These are phyloP conservation scores for Uropetala carovei DNA, from an alignment of 2,888 invertebrate species.

Conservation along the genomic window DNA sequence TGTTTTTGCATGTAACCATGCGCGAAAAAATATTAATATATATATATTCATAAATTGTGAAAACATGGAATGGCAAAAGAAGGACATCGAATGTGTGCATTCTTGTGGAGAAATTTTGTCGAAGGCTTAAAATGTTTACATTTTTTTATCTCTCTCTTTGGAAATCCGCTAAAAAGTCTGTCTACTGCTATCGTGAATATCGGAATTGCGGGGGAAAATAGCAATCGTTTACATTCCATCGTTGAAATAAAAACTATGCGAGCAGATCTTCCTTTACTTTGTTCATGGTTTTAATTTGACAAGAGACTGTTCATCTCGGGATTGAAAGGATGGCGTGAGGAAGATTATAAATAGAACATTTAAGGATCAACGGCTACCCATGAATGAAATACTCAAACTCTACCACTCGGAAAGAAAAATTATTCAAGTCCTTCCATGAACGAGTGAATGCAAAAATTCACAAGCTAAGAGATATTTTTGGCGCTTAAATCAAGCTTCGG, in stretches of 20 bases:
- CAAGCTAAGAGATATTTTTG: conserved; percentile 52
- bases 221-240: not conserved
- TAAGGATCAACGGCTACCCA: conserved; percentile 57
- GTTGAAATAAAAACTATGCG: conserved; percentile 12
- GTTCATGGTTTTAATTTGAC: not conserved
- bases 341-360: conserved; percentile 27
- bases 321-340: conserved; percentile 40
- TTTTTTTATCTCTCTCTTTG: conserved; percentile 22
- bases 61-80: conserved; percentile 64
- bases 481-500: not conserved
- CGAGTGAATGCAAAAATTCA: conserved; percentile 41
- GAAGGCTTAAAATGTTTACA: conserved; percentile 53
- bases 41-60: conserved; percentile 59
- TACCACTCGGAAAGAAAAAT: conserved; percentile 53
- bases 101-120: conserved; percentile 63
- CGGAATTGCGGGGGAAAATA: conserved; percentile 16
- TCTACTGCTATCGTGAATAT: conserved; percentile 53
- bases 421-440: conserved; percentile 33
- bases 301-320: not conserved
- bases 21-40: conserved; percentile 55
- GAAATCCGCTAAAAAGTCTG: conserved; percentile 45
- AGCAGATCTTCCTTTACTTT: not conserved
- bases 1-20: conserved; percentile 47
- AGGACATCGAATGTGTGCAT: conserved; percentile 63
- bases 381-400: conserved; percentile 51